Evolutionary conservation across 2,888 invertebrate genomes (phyloP), one percentile per base, ranked within the genome.

Genomic region (Ophion slaviceki): DNA sequence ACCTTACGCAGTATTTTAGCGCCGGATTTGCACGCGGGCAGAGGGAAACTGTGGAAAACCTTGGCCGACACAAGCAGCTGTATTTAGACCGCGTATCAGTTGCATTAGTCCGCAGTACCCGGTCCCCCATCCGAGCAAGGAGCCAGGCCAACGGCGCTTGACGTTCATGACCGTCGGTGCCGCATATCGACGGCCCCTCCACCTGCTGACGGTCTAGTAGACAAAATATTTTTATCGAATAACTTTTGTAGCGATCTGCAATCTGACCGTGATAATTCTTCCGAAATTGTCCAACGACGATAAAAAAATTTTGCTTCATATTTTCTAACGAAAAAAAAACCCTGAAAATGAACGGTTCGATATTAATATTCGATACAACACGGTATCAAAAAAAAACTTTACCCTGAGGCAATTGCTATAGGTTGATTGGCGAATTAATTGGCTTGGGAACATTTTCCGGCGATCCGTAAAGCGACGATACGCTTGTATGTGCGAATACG

Each of bases 381-480:
- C 53, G 53, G 10, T 14, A 53, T 53, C 0, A 7, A 53, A 53
- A 53, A 53, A 53, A 53, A 53, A 14, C 53, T 53, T 14, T 14
- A 53, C 0, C 17, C 17, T 5, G 3, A 67, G 14, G 17, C 67
- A 32, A 45, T 45, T 47, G 47, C 11, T 68, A 40, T 62, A n/a
- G 61, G 32, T 80, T 17, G 80, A 76, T 84, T n/a, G 28, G 80
- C 24, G 36, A 32, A 53, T 66, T 72, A 80, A 80, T 80, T 77
- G 67, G 66, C 61, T 36, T n/a, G 53, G 66, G 71, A 59, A 36
- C 17, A 76, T 72, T 80, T 80, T 72, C 70, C 32, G 71, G 80
- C 36, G 57, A 76, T 70, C 57, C 75, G 64, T 70, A 57, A 45
- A 66, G 66, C 66, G 57, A 45, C 53, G 24, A 61, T 36, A 24